phyloP scores from a whole-genome alignment of 2,113 vertebrate genomes.

The Clarias macrocephalus region DNA sequence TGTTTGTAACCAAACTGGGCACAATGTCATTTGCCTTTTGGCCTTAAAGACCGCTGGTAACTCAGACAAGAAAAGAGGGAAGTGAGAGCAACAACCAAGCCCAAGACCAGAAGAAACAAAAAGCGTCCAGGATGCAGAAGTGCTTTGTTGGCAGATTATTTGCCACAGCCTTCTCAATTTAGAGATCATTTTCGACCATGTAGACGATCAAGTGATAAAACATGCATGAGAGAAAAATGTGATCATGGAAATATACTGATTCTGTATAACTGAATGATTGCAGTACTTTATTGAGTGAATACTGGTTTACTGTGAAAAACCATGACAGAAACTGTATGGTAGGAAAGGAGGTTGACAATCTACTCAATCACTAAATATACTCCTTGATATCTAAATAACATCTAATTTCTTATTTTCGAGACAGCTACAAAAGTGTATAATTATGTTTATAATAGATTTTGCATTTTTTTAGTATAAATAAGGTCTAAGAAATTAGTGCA shows the following conservation, averaged over 20 bases:
- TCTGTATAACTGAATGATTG: conserved; percentile 1
- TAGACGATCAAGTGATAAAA: conserved; percentile 58
- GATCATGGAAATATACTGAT: background rate
- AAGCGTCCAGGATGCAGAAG: conserved; percentile 41
- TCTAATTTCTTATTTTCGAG: conserved; percentile 5
- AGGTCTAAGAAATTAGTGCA: conserved; percentile 6
- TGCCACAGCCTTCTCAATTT: conserved; percentile 67
- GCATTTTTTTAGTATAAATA: background rate
- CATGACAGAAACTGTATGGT: background rate
- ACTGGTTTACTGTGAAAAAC: background rate
- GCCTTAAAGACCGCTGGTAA: conserved; percentile 58
- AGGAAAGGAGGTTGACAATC: background rate
- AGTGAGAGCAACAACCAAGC: conserved; percentile 52
- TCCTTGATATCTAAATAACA: background rate
- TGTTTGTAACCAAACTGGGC: too few relatives aligned
- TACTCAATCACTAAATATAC: background rate
- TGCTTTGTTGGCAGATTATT: conserved; percentile 79
- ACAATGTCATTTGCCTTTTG: too few relatives aligned
- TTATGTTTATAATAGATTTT: background rate
- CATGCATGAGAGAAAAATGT: conserved; percentile 49
- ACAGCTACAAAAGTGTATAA: background rate
- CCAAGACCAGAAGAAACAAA: conserved; percentile 39
- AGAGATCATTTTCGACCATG: conserved; percentile 48
- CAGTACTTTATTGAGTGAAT: conserved; percentile 16
- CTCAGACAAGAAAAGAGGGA: conserved; percentile 47